Evolutionary conservation across 1,140 invertebrate species (phyloP).

Genomic region (Amyelois transitella): DNA sequence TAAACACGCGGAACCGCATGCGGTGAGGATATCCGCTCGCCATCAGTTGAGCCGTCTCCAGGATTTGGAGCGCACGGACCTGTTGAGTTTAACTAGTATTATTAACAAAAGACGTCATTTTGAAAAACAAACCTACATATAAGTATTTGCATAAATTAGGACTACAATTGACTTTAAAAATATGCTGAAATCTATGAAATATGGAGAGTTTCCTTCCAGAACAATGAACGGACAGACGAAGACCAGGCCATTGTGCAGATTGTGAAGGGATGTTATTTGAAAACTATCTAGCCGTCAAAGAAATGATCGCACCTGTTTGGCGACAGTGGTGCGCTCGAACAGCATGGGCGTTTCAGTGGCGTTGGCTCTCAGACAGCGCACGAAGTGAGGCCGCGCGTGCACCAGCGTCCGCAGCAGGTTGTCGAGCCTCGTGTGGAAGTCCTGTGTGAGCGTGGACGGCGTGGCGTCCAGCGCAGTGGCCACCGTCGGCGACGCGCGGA

Average conservation of each 20-base stretch:
- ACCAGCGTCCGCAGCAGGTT: conserved; percentile 93
- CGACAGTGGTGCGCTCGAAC: conserved; percentile 88
- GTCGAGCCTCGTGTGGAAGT: conserved; percentile 94
- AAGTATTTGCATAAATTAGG: too few species aligned
- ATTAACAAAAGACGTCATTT: too few species aligned
- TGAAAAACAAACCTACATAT: too few species aligned
- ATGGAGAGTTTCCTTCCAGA: too few species aligned
- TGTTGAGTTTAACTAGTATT: too few species aligned
- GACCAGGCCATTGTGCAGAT: too few species aligned
- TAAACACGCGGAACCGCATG: conserved; percentile 97
- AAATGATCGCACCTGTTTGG: conserved; percentile 75
- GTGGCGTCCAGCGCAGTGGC: conserved; percentile 91
- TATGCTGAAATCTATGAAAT: too few species aligned
- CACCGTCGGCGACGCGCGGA: conserved; percentile 93
- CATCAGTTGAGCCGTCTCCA: conserved; percentile 96
- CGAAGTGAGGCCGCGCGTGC: conserved; percentile 94
- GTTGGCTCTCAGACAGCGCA: conserved; percentile 93
- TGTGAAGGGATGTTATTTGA: too few species aligned
- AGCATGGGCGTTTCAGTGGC: conserved; percentile 83
- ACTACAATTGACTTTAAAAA: too few species aligned
- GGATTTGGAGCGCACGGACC: conserved; percentile 92
- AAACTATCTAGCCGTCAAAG: too few species aligned
- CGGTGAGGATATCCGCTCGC: conserved; percentile 94
- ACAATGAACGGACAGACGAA: too few species aligned
- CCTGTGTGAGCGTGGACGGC: conserved; percentile 93